Evolutionary conservation across 1,140 invertebrate genomes (phyloP).

Genomic region (Drosophila arizonae): DNA sequence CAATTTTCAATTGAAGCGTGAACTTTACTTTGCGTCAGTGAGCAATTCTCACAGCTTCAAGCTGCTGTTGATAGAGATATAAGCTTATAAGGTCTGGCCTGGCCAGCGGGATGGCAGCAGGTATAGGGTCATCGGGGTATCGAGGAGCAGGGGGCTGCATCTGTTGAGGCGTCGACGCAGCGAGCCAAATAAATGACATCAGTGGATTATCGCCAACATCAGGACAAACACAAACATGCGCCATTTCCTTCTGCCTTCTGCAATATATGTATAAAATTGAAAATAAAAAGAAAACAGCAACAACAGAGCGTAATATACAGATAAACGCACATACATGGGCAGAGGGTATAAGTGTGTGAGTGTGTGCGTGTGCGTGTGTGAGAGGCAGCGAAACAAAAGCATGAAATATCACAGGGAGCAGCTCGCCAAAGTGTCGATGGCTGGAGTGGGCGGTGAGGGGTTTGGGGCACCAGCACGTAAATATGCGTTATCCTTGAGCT

Average conservation of each 20-base stretch:
- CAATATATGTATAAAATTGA: slow-evolving; percentile 73
- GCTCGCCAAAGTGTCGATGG: slow-evolving; percentile 65
- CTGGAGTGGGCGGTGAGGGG: neutral
- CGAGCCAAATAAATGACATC: slow-evolving; percentile 73
- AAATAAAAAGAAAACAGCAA: slow-evolving; percentile 47
- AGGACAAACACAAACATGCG: slow-evolving; percentile 66
- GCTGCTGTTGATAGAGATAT: slow-evolving; percentile 77
- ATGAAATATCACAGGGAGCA: slow-evolving; percentile 67
- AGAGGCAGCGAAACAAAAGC: slow-evolving; percentile 66
- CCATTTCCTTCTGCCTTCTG: slow-evolving; percentile 62
- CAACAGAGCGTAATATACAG: slow-evolving; percentile 33
- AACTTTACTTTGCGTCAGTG: slow-evolving; percentile 70
- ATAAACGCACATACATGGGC: slow-evolving; percentile 22
- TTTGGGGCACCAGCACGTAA: slow-evolving; percentile 53
- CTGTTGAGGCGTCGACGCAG: slow-evolving; percentile 51
- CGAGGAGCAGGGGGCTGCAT: neutral
- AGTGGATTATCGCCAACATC: slow-evolving; percentile 78
- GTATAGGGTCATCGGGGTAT: too few relatives aligned
- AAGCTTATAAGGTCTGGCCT: slow-evolving; percentile 65
- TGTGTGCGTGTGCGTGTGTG: slow-evolving; percentile 38
- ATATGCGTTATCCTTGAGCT: slow-evolving; percentile 74
- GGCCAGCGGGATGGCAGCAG: slow-evolving; percentile 1
- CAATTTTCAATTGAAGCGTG: slow-evolving; percentile 77
- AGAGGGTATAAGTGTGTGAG: slow-evolving; percentile 36
- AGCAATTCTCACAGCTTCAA: slow-evolving; percentile 67